Conservation (phyloP, 2,113 vertebrate genomes). For the Rissa tridactyla region DNA sequence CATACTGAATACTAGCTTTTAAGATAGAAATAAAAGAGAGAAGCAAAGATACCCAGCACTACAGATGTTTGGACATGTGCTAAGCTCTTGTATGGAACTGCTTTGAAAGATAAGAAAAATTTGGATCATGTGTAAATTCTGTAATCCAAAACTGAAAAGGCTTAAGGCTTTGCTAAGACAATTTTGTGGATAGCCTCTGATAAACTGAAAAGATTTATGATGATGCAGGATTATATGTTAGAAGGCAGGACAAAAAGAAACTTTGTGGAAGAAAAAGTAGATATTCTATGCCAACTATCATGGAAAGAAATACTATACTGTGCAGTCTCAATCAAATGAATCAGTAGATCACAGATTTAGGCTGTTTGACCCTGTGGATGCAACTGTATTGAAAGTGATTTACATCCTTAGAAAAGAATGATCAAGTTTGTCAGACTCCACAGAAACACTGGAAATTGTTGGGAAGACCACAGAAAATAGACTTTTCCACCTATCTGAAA, state of each 20-base stretch:
- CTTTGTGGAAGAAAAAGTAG: background rate
- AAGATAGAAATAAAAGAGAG: background rate
- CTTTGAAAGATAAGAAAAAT: conserved; percentile 1
- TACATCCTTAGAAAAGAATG: background rate
- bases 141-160: background rate
- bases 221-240: background rate
- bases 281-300: background rate
- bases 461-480: background rate
- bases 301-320: background rate
- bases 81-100: background rate
- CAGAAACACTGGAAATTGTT: background rate
- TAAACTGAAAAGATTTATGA: background rate
- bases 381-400: background rate
- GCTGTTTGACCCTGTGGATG: background rate
- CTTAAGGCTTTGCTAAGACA: background rate
- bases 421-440: background rate
- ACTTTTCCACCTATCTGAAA: background rate
- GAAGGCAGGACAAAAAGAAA: background rate
- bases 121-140: background rate
- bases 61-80: background rate
- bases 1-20: background rate
- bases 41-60: background rate
- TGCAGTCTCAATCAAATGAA: background rate
- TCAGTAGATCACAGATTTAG: background rate
- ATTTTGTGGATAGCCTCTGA: background rate